Conservation (phyloP, 2,797 vertebrate species). For the Erethizon dorsatum region DNA sequence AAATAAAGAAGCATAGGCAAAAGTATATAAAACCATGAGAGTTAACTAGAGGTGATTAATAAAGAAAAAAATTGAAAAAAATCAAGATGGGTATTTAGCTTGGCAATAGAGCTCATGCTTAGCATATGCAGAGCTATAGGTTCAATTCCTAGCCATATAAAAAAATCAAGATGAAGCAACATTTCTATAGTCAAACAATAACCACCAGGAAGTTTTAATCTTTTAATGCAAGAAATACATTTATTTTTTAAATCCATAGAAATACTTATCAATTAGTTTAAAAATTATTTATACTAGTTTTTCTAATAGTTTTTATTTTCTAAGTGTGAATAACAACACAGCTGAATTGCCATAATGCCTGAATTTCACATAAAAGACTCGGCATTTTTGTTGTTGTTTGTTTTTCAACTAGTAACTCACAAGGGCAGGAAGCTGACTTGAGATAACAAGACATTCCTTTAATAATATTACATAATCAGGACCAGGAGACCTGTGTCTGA, state of each 20-base stretch:
- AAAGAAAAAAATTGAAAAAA: not conserved
- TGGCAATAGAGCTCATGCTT: accelerated
- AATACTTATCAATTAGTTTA: not conserved
- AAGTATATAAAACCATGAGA: not conserved
- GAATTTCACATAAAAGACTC: not conserved
- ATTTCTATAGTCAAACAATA: not conserved
- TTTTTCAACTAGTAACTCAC: not conserved
- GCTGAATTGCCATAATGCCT: not conserved
- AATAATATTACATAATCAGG: not conserved
- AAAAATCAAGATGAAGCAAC: not conserved
- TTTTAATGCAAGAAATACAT: not conserved
- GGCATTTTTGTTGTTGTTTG: not conserved
- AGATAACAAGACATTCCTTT: not conserved
- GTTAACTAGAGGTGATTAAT: not conserved
- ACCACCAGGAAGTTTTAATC: not conserved
- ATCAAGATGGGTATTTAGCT: accelerated
- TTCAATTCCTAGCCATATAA: not conserved
- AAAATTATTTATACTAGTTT: not conserved
- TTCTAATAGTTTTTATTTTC: not conserved
- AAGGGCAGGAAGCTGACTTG: not conserved
- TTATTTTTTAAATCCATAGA: not conserved
- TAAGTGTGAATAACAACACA: not conserved
- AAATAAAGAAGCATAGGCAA: not conserved
- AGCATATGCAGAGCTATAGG: not conserved
- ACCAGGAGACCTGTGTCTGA: not conserved